Percentiles rank a stretch among this genome's conserved stretches.
Conservation (phyloP, 1,140 invertebrate genomes). For the Calosoma granatense region DNA sequence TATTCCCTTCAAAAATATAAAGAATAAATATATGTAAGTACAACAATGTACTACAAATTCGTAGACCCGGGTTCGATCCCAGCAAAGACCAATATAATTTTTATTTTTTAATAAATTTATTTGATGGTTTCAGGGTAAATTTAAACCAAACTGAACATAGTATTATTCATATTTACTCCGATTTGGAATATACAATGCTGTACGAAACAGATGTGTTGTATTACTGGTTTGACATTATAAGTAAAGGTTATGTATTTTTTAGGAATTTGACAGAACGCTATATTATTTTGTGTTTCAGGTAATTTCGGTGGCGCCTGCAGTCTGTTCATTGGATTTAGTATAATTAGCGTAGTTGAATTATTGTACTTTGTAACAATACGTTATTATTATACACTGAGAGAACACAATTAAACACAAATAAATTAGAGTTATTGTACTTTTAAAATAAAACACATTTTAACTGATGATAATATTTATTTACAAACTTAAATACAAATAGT, state of each 20-base stretch:
- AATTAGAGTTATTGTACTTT: neutral
- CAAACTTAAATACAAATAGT: no score
- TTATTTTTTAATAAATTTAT: constrained; percentile 12
- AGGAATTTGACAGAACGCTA: neutral
- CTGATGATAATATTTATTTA: no score
- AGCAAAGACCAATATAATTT: neutral
- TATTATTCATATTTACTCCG: constrained; percentile 31
- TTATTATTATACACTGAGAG: neutral
- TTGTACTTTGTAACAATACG: constrained; percentile 18
- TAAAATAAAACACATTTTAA: no score
- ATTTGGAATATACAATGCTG: constrained; percentile 15
- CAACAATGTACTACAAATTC: neutral
- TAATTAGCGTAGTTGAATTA: constrained; percentile 24
- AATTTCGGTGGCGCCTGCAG: constrained; percentile 24
- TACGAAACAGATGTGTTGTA: constrained; percentile 31
- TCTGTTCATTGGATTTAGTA: constrained; percentile 25
- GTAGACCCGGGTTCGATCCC: no score
- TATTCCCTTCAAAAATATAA: neutral
- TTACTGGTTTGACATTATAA: constrained; percentile 36
- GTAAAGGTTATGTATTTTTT: constrained; percentile 24
- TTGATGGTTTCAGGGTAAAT: constrained; percentile 17
- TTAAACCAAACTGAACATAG: constrained; percentile 21
- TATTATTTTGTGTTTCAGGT: constrained; percentile 20
- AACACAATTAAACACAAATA: neutral
- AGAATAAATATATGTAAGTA: neutral